Conservation (phyloP, 2,113 vertebrate species). For the Cyanoliseus patagonus region DNA sequence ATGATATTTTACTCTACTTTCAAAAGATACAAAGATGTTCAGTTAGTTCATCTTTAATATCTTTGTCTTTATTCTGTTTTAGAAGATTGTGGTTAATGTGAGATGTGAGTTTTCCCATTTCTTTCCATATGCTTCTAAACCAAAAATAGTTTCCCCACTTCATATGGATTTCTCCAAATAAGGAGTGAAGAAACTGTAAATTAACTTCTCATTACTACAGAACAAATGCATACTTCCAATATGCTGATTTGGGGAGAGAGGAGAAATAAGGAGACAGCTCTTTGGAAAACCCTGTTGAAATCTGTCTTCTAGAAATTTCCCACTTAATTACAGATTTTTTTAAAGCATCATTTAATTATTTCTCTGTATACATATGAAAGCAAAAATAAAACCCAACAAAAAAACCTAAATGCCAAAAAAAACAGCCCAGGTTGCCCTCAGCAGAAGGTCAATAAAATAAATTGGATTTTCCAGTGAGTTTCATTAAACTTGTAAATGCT, state of each 20-base stretch:
- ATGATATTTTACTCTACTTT: not conserved
- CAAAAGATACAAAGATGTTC: not conserved
- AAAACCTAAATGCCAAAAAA: not conserved
- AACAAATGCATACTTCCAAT: constrained; percentile 48
- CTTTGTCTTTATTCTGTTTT: constrained; percentile 31
- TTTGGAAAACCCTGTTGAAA: constrained; percentile 48
- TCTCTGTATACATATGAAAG: not conserved
- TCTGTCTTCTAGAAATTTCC: constrained; percentile 36
- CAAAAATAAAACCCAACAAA: not conserved
- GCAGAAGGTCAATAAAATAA: not conserved
- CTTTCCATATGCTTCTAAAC: constrained; percentile 57
- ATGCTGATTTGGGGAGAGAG: constrained; percentile 20
- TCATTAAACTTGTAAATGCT: not conserved
- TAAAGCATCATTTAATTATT: not conserved
- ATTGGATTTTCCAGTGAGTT: not conserved
- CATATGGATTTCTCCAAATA: constrained; percentile 56
- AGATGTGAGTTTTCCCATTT: constrained; percentile 38
- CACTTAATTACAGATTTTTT: constrained; percentile 22
- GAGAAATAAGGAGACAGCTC: constrained; percentile 32
- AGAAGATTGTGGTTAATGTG: not conserved
- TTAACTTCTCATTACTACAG: constrained; percentile 66
- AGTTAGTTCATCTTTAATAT: not conserved
- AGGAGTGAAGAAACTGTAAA: constrained; percentile 58
- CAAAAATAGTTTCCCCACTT: constrained; percentile 62
- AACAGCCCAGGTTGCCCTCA: not conserved